Percentiles rank a stretch among this genome's conserved stretches.
Conservation (phyloP, 2,888 invertebrate species). For the Amphipoea oculea region DNA sequence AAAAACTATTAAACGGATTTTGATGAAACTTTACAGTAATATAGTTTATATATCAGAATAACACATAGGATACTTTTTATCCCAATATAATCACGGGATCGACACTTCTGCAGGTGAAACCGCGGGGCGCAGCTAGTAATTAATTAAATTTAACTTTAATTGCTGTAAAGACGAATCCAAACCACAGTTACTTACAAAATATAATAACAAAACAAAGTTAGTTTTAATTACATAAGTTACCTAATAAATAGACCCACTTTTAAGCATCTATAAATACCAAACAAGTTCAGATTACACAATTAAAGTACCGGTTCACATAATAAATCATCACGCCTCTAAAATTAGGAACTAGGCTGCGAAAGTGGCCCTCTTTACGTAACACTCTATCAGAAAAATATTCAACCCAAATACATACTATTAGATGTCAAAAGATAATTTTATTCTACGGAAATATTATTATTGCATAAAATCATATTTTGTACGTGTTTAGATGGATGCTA, state of each 20-base stretch:
- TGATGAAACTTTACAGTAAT: no score
- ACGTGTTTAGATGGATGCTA: neutral
- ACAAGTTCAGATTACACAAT: slow-evolving; percentile 50
- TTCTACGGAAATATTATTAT: neutral
- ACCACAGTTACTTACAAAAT: neutral
- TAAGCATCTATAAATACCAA: neutral
- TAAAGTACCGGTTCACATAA: slow-evolving; percentile 27
- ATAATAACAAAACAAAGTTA: slow-evolving; percentile 2
- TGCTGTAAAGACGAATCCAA: neutral
- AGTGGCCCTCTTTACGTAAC: slow-evolving; percentile 54
- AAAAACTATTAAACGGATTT: no score
- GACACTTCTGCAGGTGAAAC: no score
- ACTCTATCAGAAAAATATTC: slow-evolving; percentile 25
- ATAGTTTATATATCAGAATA: no score
- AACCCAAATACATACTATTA: slow-evolving; percentile 49
- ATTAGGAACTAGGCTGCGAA: slow-evolving; percentile 41
- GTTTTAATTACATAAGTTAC: slow-evolving; percentile 5
- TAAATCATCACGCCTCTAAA: slow-evolving; percentile 27
- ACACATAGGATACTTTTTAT: no score
- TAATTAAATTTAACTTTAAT: neutral
- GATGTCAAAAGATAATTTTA: neutral
- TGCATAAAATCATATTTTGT: neutral
- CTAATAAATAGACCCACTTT: slow-evolving; percentile 1
- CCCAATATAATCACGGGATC: no score
- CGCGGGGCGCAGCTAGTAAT: no score